These are phyloP conservation scores for Orthosia gothica DNA, from an alignment of 2,888 invertebrate genomes.

Conservation along the genomic window DNA sequence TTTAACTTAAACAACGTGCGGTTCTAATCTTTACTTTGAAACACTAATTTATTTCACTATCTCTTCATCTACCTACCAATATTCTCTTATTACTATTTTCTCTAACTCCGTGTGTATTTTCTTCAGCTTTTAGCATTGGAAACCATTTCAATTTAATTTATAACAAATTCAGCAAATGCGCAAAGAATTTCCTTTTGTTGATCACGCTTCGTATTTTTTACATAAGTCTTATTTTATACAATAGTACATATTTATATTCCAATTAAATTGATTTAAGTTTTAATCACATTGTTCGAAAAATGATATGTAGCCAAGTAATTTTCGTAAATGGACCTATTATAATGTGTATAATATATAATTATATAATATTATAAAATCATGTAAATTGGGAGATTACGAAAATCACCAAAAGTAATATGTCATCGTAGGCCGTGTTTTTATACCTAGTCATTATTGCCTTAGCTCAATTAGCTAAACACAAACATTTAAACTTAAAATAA, in stretches of 20 bases:
- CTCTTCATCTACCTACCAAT: slow-evolving; percentile 53
- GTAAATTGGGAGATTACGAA: slow-evolving; percentile 73
- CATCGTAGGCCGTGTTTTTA: slow-evolving; percentile 63
- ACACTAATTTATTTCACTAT: slow-evolving; percentile 43
- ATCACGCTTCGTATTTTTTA: slow-evolving; percentile 52
- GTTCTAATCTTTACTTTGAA: slow-evolving; percentile 49
- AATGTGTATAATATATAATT: slow-evolving; percentile 67
- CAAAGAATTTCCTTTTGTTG: slow-evolving; percentile 54
- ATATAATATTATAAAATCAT: slow-evolving; percentile 71
- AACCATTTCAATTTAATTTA: slow-evolving; percentile 42
- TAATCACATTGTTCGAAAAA: slow-evolving; percentile 79
- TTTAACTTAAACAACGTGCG: slow-evolving; percentile 56
- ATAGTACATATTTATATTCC: slow-evolving; percentile 68
- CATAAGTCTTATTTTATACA: slow-evolving; percentile 60
- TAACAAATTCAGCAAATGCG: slow-evolving; percentile 43
- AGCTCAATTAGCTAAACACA: slow-evolving; percentile 40
- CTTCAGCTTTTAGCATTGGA: slow-evolving; percentile 41
- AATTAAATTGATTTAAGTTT: slow-evolving; percentile 76
- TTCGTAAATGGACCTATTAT: slow-evolving; percentile 69
- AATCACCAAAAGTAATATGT: slow-evolving; percentile 69
- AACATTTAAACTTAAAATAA: slow-evolving; percentile 22
- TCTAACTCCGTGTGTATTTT: slow-evolving; percentile 32
- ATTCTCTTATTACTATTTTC: slow-evolving; percentile 57
- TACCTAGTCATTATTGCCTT: slow-evolving; percentile 37
- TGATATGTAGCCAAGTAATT: slow-evolving; percentile 85